Conservation (phyloP, 2,888 invertebrate species). For the Tetrapedia diversipes region DNA sequence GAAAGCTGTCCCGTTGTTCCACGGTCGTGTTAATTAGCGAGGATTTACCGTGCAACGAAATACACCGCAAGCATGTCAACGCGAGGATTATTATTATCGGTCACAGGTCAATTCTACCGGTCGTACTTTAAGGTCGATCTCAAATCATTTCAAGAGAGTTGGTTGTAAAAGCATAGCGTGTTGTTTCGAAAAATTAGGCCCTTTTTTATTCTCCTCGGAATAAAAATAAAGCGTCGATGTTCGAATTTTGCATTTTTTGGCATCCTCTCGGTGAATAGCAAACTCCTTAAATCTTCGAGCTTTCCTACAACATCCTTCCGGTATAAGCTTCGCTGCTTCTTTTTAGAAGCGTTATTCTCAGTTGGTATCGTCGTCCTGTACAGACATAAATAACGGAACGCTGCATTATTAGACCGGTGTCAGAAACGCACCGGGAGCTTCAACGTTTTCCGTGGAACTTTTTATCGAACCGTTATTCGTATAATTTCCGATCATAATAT, state of each 20-base stretch:
- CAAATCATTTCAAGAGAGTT: too few relatives aligned
- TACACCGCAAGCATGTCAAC: conserved; percentile 23
- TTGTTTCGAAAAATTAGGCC: neutral
- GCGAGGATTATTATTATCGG: conserved; percentile 12
- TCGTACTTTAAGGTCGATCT: too few relatives aligned
- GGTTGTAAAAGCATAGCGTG: neutral
- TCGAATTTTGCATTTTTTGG: too few relatives aligned
- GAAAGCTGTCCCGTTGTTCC: neutral
- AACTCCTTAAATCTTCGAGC: too few relatives aligned
- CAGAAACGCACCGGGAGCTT: too few relatives aligned
- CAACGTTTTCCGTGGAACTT: neutral
- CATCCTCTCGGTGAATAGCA: too few relatives aligned
- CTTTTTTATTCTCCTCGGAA: neutral
- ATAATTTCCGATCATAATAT: neutral
- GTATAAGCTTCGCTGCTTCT: too few relatives aligned
- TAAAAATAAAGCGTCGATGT: too few relatives aligned
- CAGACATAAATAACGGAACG: neutral
- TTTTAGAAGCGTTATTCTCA: too few relatives aligned
- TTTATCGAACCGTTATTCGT: neutral
- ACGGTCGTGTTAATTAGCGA: conserved; percentile 33
- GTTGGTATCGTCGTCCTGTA: neutral
- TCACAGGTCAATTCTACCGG: neutral
- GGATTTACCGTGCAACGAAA: conserved; percentile 28
- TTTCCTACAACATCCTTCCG: too few relatives aligned
- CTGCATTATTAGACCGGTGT: neutral